These are phyloP conservation scores for Echinops telfairi DNA, from an alignment of 2,113 vertebrate genomes.

Conservation along the genomic window DNA sequence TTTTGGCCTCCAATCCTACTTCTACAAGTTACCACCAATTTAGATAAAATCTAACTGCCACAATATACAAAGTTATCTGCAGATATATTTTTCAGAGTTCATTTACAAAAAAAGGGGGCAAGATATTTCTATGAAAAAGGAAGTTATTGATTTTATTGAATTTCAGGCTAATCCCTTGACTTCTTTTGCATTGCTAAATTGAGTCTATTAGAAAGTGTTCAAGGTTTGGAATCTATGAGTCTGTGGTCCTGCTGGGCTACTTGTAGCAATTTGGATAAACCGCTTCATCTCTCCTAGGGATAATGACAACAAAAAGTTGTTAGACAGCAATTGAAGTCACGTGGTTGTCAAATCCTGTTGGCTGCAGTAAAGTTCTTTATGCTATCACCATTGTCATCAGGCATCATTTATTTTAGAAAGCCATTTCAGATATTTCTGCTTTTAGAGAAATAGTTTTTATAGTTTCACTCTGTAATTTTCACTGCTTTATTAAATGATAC, in stretches of 20 bases:
- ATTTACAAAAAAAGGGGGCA: not conserved
- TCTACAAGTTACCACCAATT: too few species aligned
- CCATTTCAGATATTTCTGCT: conserved; percentile 9
- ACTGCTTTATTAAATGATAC: not conserved
- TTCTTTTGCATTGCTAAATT: too few species aligned
- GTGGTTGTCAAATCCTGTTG: conserved; percentile 47
- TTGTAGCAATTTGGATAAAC: conserved; percentile 44
- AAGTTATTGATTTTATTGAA: conserved; percentile 16
- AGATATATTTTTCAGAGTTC: conserved; percentile 21
- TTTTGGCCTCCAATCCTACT: too few species aligned
- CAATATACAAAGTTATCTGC: not conserved
- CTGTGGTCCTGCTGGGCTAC: not conserved
- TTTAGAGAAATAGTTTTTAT: conserved; percentile 33
- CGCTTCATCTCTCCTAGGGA: conserved; percentile 39
- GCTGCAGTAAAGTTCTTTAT: not conserved
- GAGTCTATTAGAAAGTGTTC: not conserved
- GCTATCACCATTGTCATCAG: conserved; percentile 37
- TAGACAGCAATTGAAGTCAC: conserved; percentile 50
- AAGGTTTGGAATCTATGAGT: conserved; percentile 28
- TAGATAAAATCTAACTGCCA: too few species aligned
- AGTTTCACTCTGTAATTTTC: not conserved
- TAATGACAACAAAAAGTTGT: conserved; percentile 1
- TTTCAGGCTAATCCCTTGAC: not conserved
- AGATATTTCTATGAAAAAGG: not conserved
- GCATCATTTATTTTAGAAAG: conserved; percentile 30